phyloP scores from a whole-genome alignment of 2,888 invertebrate species.

The Agrotis puta region DNA sequence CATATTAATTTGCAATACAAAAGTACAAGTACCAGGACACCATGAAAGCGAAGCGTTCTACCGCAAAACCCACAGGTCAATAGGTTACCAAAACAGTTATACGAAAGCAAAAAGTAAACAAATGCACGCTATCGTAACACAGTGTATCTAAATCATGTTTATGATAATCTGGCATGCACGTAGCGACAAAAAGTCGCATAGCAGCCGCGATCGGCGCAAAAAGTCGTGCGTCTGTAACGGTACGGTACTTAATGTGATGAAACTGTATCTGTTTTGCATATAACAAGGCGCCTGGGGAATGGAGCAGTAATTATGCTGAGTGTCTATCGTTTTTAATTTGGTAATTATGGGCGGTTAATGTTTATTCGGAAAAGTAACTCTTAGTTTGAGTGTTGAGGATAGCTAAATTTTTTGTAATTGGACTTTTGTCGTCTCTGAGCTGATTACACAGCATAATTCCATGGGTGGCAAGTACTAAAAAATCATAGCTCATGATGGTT shows the following conservation, averaged over 20 bases:
- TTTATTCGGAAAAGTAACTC: background rate
- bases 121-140: slow-evolving; percentile 35
- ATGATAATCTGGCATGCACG: slow-evolving; percentile 45
- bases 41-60: slow-evolving; percentile 9
- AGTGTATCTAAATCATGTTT: slow-evolving; percentile 49
- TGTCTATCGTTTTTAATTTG: slow-evolving; percentile 40
- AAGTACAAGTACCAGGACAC: slow-evolving; percentile 15
- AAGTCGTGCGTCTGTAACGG: slow-evolving; percentile 60
- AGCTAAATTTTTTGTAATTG: no score
- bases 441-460: no score
- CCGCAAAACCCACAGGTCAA: slow-evolving; percentile 27
- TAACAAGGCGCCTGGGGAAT: slow-evolving; percentile 29
- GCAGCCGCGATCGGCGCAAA: slow-evolving; percentile 48
- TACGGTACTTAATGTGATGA: slow-evolving; percentile 49
- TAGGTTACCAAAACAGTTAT: slow-evolving; percentile 41
- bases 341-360: slow-evolving; percentile 17
- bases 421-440: no score
- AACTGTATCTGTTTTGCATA: slow-evolving; percentile 52
- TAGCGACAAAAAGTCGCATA: slow-evolving; percentile 60
- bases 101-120: slow-evolving; percentile 38
- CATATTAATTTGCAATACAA: background rate
- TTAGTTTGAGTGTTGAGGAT: no score
- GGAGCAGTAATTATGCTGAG: slow-evolving; percentile 42
- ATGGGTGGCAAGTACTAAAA: no score
- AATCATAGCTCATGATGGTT: no score